These are phyloP conservation scores for Rana temporaria DNA, from an alignment of 2,113 vertebrate species.

Conservation along the genomic window DNA sequence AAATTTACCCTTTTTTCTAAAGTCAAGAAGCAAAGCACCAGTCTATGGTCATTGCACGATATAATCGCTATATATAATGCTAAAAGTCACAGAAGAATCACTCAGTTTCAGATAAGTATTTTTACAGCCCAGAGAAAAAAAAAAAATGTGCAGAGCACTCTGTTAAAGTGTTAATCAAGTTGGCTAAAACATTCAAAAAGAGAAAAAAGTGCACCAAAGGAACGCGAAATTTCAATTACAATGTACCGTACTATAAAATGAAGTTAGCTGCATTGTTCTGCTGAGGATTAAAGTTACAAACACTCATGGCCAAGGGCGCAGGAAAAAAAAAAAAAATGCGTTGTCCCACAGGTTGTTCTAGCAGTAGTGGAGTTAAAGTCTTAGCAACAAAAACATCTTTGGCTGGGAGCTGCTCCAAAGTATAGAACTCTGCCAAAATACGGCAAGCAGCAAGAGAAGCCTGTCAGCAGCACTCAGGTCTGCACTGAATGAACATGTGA, in stretches of 20 bases:
- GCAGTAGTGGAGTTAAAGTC: slow-evolving; percentile 31
- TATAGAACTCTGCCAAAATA: slow-evolving; percentile 26
- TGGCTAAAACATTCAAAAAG: too few relatives aligned
- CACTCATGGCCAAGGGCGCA: not conserved
- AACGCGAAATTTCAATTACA: not conserved
- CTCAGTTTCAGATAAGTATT: not conserved
- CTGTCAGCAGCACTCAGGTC: slow-evolving; percentile 19
- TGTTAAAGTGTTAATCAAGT: too few relatives aligned
- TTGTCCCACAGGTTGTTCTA: slow-evolving; percentile 10
- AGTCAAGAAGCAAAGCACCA: too few relatives aligned
- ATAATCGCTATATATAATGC: too few relatives aligned
- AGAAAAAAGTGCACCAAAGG: too few relatives aligned
- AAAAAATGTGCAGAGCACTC: not conserved
- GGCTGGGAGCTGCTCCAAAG: slow-evolving; percentile 32
- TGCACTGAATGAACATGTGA: not conserved
- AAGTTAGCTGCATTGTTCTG: not conserved
- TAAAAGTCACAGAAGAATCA: too few relatives aligned
- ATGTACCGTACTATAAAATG: not conserved
- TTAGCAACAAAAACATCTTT: slow-evolving; percentile 48
- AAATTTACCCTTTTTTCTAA: too few relatives aligned
- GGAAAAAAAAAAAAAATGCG: not conserved
- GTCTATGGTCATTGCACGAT: too few relatives aligned
- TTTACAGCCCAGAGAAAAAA: not conserved
- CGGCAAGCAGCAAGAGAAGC: slow-evolving; percentile 10
- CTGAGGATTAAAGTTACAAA: not conserved